Conservation (phyloP, 2,113 vertebrate species). For the Calidris pugnax region DNA sequence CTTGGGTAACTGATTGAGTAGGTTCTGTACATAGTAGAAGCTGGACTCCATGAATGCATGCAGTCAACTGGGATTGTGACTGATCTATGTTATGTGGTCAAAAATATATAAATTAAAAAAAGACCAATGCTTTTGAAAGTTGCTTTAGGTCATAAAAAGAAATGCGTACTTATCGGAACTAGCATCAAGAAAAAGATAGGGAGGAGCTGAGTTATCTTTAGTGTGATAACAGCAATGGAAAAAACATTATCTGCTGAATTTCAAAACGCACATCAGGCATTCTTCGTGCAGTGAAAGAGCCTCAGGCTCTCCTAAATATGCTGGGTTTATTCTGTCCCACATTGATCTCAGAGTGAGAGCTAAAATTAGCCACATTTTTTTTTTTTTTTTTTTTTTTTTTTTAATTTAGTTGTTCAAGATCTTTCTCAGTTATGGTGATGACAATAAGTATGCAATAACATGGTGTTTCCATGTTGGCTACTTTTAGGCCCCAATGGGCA, state of each 20-base stretch:
- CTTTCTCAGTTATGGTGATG: not conserved
- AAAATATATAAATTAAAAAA: not conserved
- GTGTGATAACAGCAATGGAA: not conserved
- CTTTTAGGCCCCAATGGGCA: not conserved
- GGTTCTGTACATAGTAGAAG: not conserved
- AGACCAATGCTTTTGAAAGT: not conserved
- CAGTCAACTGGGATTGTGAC: not conserved
- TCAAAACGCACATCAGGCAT: not conserved
- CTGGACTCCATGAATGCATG: fast-evolving
- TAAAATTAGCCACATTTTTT: not conserved
- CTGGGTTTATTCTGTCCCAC: not conserved
- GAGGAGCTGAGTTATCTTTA: not conserved
- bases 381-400: fast-evolving
- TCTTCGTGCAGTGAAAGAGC: not conserved
- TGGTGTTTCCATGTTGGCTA: not conserved
- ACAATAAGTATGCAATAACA: not conserved
- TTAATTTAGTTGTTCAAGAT: not conserved
- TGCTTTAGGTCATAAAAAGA: not conserved
- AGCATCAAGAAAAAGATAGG: not conserved
- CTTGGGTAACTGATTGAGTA: too few relatives aligned
- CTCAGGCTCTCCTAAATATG: not conserved
- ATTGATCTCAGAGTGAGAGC: not conserved
- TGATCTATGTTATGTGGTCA: fast-evolving
- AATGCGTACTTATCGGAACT: not conserved
- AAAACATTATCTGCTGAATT: not conserved